phyloP scores from a whole-genome alignment of 2,888 invertebrate genomes.

The Synergus laeviventris region DNA sequence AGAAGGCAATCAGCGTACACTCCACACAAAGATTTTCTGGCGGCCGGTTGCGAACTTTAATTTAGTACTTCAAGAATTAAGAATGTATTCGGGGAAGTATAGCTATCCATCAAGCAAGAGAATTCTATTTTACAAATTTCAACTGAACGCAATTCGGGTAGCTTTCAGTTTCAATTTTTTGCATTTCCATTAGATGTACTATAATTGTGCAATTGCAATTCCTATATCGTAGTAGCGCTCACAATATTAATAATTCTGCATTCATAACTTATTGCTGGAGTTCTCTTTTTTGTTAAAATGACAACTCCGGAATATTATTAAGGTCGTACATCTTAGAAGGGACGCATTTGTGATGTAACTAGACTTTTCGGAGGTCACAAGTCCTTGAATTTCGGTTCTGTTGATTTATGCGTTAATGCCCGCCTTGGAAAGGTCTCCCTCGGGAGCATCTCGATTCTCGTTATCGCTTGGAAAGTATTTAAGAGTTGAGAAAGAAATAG shows the following conservation, averaged over 20 bases:
- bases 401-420: slow-evolving; percentile 37
- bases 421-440: slow-evolving; percentile 14
- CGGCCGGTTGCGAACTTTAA: slow-evolving; percentile 24
- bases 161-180: too few species aligned
- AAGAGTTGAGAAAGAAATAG: slow-evolving; percentile 30
- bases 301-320: slow-evolving; percentile 11
- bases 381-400: slow-evolving; percentile 34
- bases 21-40: not conserved
- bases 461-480: slow-evolving; percentile 33
- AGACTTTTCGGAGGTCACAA: slow-evolving; percentile 17
- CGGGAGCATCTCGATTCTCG: slow-evolving; percentile 18
- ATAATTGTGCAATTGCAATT: too few species aligned
- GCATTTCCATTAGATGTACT: too few species aligned
- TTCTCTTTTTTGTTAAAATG: not conserved
- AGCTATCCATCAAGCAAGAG: not conserved
- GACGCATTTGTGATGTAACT: slow-evolving; percentile 24
- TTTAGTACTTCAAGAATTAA: slow-evolving; percentile 41
- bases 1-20: slow-evolving; percentile 39
- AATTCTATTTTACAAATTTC: too few species aligned
- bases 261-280: not conserved
- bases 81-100: slow-evolving; percentile 21
- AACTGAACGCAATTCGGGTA: too few species aligned
- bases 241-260: not conserved
- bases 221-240: too few species aligned
- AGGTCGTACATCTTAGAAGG: slow-evolving; percentile 19